Evolutionary conservation across 2,113 vertebrate species (phyloP).

Genomic region (Progne subis): DNA sequence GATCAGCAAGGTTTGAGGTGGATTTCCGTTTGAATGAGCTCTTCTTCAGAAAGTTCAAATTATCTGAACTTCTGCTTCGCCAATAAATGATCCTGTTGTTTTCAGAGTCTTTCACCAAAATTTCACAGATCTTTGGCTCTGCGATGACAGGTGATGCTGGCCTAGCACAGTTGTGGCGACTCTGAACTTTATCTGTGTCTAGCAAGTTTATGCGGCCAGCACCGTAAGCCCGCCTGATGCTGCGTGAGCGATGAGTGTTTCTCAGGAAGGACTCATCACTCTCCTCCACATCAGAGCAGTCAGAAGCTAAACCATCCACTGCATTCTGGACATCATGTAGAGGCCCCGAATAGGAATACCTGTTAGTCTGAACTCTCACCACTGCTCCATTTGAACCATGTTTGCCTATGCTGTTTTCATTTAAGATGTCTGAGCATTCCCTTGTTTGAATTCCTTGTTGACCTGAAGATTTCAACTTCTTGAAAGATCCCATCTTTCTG

Average conservation of each 20-base stretch:
- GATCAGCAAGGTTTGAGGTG: constrained; percentile 70
- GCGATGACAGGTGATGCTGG: background rate
- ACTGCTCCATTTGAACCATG: constrained; percentile 65
- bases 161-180: background rate
- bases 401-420: constrained; percentile 30
- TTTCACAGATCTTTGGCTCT: constrained; percentile 56
- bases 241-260: constrained; percentile 87
- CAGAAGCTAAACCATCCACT: constrained; percentile 70
- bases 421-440: constrained; percentile 69
- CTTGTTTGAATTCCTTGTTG: constrained; percentile 89
- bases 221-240: constrained; percentile 89
- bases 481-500: constrained; percentile 91
- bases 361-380: constrained; percentile 27
- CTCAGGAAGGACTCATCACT: constrained; percentile 79
- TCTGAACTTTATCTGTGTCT: constrained; percentile 68
- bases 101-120: constrained; percentile 65
- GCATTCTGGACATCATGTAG: background rate
- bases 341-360: constrained; percentile 2
- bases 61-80: constrained; percentile 90
- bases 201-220: constrained; percentile 86
- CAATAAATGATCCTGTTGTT: constrained; percentile 74
- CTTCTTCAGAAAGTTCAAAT: constrained; percentile 83
- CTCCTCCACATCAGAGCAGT: constrained; percentile 74
- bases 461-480: constrained; percentile 90
- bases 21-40: constrained; percentile 86